Conservation (phyloP, 2,797 vertebrate genomes). For the Vireo griseus region DNA sequence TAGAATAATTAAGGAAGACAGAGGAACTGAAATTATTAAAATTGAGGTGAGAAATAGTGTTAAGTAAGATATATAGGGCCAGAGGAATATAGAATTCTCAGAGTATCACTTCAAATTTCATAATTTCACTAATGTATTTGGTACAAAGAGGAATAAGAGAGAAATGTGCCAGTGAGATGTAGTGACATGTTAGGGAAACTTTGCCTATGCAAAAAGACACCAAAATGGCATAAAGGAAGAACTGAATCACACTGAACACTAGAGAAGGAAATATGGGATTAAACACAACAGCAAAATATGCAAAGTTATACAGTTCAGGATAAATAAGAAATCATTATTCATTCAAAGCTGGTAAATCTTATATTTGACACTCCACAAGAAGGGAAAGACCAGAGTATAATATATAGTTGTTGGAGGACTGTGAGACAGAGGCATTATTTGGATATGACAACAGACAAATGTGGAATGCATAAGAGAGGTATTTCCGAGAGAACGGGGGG, state of each 20-base stretch:
- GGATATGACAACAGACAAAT: background rate
- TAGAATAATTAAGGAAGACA: background rate
- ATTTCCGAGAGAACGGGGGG: background rate
- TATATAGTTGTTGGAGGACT: background rate
- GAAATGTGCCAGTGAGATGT: background rate
- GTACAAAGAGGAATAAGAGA: background rate
- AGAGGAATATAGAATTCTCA: background rate
- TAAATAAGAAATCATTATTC: background rate
- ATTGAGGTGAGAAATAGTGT: background rate
- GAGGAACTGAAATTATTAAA: background rate
- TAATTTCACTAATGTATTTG: background rate
- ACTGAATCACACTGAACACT: background rate
- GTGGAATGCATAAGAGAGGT: background rate
- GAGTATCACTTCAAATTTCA: background rate
- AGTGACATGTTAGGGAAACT: background rate
- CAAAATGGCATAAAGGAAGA: background rate
- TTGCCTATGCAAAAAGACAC: background rate
- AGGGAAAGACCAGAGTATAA: background rate
- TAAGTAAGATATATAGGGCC: background rate
- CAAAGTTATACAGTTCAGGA: background rate
- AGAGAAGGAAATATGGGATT: background rate
- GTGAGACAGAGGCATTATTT: background rate
- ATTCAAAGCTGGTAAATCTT: background rate
- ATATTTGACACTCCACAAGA: background rate
- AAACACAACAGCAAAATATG: background rate